A percentile compares a stretch with the other conserved stretches of the same genome.
Evolutionary conservation across 2,113 vertebrate species (phyloP).

Genomic region (Hypocryptadius cinnamomeus): DNA sequence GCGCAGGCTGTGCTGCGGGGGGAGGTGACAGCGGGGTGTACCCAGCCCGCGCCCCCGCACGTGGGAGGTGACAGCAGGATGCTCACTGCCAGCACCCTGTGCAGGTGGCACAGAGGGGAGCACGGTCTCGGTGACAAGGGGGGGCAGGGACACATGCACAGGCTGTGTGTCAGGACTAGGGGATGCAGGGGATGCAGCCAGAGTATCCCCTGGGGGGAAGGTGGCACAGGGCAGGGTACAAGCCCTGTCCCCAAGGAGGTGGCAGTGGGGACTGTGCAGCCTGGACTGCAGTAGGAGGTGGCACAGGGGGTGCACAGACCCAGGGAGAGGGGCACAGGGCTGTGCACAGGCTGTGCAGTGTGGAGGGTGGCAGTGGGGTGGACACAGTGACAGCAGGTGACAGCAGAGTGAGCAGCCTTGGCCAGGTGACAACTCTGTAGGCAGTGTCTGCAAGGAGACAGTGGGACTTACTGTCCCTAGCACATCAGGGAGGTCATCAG

Average conservation of each 20-base stretch:
- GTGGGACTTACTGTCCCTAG: background rate
- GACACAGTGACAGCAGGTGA: background rate
- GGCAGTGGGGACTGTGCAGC: background rate
- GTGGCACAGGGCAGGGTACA: background rate
- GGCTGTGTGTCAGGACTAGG: background rate
- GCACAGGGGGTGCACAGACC: accelerated
- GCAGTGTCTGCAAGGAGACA: background rate
- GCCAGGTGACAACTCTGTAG: background rate
- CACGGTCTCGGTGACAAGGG: accelerated
- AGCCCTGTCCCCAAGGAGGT: background rate
- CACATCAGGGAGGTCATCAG: accelerated
- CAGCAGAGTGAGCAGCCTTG: background rate
- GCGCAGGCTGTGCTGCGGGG: background rate
- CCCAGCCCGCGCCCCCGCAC: accelerated
- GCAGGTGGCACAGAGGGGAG: background rate
- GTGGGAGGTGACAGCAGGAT: background rate
- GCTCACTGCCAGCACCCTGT: background rate
- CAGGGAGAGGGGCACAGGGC: too few relatives aligned
- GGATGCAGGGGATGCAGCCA: background rate
- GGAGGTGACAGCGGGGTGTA: background rate
- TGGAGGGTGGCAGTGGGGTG: background rate
- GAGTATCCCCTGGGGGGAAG: background rate
- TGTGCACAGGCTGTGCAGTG: too few relatives aligned
- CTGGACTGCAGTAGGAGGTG: background rate
- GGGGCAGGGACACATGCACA: accelerated